Evolutionary conservation across 2,113 vertebrate genomes (phyloP).

Genomic region (Physeter macrocephalus): DNA sequence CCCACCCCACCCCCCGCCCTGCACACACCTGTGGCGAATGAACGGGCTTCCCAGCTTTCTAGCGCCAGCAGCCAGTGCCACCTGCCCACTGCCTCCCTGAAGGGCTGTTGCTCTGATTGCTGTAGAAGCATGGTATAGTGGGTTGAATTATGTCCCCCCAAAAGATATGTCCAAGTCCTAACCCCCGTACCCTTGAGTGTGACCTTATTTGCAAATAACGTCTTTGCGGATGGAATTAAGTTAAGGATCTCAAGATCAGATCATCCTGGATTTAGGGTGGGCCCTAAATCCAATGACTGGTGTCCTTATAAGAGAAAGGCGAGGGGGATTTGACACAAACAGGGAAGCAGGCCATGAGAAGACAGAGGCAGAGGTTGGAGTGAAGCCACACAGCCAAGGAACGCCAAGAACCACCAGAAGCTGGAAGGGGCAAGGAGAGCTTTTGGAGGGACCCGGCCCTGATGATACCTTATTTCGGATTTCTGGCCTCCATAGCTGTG

Average conservation of each 20-base stretch:
- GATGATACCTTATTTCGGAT: neutral
- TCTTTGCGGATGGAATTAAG: neutral
- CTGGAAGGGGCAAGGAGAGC: neutral
- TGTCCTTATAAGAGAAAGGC: neutral
- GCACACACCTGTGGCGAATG: too few species aligned
- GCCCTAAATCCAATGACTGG: neutral
- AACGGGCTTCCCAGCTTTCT: neutral
- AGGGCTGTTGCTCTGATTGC: neutral
- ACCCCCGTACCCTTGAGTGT: neutral
- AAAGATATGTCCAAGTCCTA: neutral
- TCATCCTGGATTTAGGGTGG: neutral
- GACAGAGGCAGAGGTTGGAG: neutral
- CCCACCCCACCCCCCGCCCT: neutral
- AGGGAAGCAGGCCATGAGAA: neutral
- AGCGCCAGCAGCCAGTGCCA: neutral
- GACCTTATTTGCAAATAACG: neutral
- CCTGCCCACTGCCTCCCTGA: neutral
- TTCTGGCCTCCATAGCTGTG: neutral
- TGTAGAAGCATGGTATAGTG: neutral
- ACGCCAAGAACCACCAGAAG: neutral
- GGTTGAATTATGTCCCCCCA: neutral
- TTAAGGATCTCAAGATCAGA: neutral
- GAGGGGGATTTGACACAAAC: neutral
- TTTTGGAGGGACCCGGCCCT: neutral
- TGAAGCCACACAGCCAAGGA: neutral